Conservation (phyloP, 1,140 invertebrate species). For the Apis dorsata region DNA sequence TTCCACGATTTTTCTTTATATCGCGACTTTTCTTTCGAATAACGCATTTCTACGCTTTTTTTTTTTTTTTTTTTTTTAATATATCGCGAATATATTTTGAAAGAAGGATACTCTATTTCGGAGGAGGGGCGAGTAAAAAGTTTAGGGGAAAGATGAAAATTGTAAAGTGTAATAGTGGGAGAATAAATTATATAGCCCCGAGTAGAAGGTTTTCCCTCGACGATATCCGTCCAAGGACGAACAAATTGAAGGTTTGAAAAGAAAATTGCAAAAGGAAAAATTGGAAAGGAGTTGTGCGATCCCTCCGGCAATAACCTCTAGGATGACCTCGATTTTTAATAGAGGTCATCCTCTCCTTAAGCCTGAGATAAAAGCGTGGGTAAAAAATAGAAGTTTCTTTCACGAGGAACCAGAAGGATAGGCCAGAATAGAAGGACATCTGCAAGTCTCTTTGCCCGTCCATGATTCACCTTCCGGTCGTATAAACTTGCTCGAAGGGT, state of each 20-base stretch:
- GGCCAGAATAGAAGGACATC: neutral
- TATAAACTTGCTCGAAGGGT: neutral
- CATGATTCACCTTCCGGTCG: neutral
- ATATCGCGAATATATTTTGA: too few species aligned
- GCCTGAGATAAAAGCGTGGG: neutral
- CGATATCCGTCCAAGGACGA: neutral
- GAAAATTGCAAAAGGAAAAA: neutral
- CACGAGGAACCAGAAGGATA: neutral
- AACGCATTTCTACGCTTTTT: neutral
- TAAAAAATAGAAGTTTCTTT: conserved; percentile 10
- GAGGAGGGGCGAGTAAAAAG: too few species aligned
- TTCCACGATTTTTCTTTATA: conserved; percentile 28
- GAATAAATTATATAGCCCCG: too few species aligned
- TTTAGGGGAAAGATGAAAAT: too few species aligned
- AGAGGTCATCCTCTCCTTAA: neutral
- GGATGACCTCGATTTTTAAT: conserved; percentile 27
- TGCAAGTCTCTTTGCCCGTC: neutral
- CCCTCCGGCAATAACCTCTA: neutral
- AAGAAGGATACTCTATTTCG: too few species aligned
- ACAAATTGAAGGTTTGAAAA: neutral
- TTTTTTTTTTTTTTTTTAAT: too few species aligned
- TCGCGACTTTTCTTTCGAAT: neutral
- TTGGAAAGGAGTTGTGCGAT: too few species aligned
- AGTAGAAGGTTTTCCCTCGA: neutral
- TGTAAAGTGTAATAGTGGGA: too few species aligned